These are phyloP conservation scores for Petrosia ficiformis DNA, from an alignment of 37 sponge, comb jelly and placozoan species.

Conservation along the genomic window DNA sequence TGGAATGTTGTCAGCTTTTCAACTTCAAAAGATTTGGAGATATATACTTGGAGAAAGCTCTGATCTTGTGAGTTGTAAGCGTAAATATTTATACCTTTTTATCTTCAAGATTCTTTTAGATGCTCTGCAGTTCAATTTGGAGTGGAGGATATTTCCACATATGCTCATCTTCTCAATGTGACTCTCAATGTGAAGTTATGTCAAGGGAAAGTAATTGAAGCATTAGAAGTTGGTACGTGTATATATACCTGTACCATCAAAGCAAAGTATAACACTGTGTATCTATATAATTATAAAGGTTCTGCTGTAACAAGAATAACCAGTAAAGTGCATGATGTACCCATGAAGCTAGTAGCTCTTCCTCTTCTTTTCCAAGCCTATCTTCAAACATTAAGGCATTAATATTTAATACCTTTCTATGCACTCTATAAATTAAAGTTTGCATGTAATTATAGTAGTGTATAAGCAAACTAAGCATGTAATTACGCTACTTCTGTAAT, in stretches of 20 bases:
- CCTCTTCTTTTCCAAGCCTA: constrained; percentile 43
- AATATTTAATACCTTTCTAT: not conserved
- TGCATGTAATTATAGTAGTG: not conserved
- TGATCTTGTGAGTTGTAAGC: constrained; percentile 23
- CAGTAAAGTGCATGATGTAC: constrained; percentile 30
- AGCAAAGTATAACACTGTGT: not conserved
- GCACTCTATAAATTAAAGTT: not conserved
- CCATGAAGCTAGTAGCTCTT: constrained; percentile 41
- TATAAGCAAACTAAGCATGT: no score
- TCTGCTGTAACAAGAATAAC: constrained; percentile 24
- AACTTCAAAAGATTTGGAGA: constrained; percentile 31
- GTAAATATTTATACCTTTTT: not conserved
- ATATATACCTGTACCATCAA: not conserved
- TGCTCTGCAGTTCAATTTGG: constrained; percentile 33
- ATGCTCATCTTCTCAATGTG: constrained; percentile 51
- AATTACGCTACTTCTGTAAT: no score
- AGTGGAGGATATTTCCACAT: constrained; percentile 47
- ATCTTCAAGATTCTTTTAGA: constrained; percentile 7
- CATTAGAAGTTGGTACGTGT: constrained; percentile 33
- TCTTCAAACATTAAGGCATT: constrained; percentile 14
- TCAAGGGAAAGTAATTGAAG: constrained; percentile 49
- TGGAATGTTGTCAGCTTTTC: constrained; percentile 74
- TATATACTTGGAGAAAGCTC: constrained; percentile 39
- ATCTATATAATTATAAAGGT: constrained; percentile 1
- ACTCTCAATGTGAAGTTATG: constrained; percentile 45